Percentiles rank a stretch among this genome's conserved stretches.
Conservation (phyloP, 2,113 vertebrate genomes). For the Empidonax alnorum region DNA sequence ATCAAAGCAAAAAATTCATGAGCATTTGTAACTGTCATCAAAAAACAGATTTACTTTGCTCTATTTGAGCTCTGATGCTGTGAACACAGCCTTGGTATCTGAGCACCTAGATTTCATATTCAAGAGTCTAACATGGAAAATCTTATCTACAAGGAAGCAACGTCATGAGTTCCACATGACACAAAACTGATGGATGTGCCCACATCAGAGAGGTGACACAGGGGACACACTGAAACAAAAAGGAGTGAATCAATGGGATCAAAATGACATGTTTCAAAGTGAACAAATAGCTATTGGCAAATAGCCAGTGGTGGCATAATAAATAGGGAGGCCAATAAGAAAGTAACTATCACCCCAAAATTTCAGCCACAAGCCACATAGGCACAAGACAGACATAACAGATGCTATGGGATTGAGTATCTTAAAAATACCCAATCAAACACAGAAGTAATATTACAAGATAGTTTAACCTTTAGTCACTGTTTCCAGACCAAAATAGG, state of each 20-base stretch:
- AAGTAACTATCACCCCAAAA: neutral
- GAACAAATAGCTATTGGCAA: constrained; percentile 36
- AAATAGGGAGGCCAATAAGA: neutral
- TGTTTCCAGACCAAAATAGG: constrained; percentile 6
- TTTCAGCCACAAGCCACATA: neutral
- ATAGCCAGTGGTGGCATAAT: neutral
- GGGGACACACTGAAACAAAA: constrained; percentile 45
- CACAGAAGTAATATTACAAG: neutral
- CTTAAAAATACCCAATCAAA: neutral
- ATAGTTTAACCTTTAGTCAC: neutral
- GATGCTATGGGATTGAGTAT: neutral
- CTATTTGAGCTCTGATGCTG: neutral
- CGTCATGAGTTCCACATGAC: constrained; percentile 29
- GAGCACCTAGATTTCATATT: neutral
- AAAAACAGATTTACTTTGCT: neutral
- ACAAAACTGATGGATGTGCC: neutral
- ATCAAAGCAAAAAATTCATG: constrained; percentile 6
- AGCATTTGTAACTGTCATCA: constrained; percentile 15
- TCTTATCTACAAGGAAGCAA: constrained; percentile 28
- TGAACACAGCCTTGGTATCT: neutral
- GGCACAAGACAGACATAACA: neutral
- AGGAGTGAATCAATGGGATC: constrained; percentile 53
- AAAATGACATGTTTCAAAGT: constrained; percentile 33
- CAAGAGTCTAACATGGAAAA: constrained; percentile 42
- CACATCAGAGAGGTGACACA: constrained; percentile 46